Base-by-base conservation (phyloP, 1,140 invertebrate genomes). In the Cecropterus lyciades region DNA sequence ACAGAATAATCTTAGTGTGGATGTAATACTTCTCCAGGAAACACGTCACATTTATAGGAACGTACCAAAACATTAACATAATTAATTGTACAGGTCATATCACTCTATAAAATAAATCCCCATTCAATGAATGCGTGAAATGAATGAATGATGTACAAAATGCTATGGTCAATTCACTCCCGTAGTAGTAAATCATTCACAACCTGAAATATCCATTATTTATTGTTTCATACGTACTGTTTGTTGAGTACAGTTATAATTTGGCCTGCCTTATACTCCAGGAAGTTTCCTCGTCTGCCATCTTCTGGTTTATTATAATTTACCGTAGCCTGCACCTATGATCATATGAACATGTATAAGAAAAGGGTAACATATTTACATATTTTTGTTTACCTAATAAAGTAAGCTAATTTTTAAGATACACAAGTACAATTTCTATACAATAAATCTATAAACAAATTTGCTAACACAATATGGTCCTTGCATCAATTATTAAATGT, bases 201-300 rank as follows among this genome's bases (percentile, higher is more conserved):
- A 43, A 6, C 13, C 40, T 43, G 40, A 1, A 43, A 43, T 14
- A 43, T 14, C 7, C n/a, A 43, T 1, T 0, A 56, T 42, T 1
- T 0, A 56, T 42, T 43, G 17, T 43, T 43, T 13, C 8, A 52
- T 46, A 87, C 87, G 89, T 89, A 97, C 94, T 95, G 96, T 94
- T 98, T 99, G 82, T 99, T 98, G 1, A 99, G 85, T 3, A 99
- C 98, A 4, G 97, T 98, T 53, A 99, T 98, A 46, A 99, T 95
- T 88, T 99, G 98, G 6, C 97, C 97, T 70, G 96, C 94, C 72
- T 96, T 95, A 91, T 98, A 99, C 62, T 94, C 92, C 0, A 99
- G 92, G 77, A 96, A 95, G 66, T 97, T 96, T 37, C 94, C 90
- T 68, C 89, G 76, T 27, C 84, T 78, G 80, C 91, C 93, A 86